Base-by-base conservation (phyloP, 2,797 vertebrate genomes). In the Oceanodroma leucorhoa region DNA sequence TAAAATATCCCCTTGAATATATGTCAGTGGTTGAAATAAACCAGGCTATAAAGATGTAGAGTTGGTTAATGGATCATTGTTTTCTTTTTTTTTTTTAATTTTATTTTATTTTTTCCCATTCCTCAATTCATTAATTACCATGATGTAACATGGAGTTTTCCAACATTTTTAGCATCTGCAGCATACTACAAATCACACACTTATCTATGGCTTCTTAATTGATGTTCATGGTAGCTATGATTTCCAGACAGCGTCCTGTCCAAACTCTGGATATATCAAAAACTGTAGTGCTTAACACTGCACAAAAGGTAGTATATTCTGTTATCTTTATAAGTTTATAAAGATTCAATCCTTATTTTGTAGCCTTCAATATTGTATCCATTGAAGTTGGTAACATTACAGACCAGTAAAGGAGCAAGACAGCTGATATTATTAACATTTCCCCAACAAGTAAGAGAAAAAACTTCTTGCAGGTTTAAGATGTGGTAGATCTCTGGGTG, bases 1-100 rank as follows among this genome's bases (percentile, higher is more conserved):
- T 73, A 32, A 90, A 90, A 90, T n/a, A 70, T 21, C 8, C 8
- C 43, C 51, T 82, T 93, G 34, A 85, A 94, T 91, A 83, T 51
- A 60, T 43, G 8, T 46, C 27, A 6, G 5, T 65, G 4, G 27
- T 53, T 65, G 87, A 85, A 89, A 64, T 45, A 78, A 57, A 46
- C 8, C 11, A 58, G 34, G 6, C 13, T 57, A 41, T 40, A 84
- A 75, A 82, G 32, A 30, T 46, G 3, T 4, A 54, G 19, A 53
- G 8, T 24, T 76, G 6, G 6, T 65, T 69, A 57, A 71, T 7
- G 7, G 3, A 72, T 51, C 2, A 0, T 61, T 40, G 12, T 20
- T 3, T 12, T 19, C 4, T 16, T 6, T 40, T n/a, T 29, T 32
- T 7, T 21, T 3, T 22, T 15, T 27, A 2, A 2, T 14, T 17